These are phyloP conservation scores for Melinopterus prodromus DNA, from an alignment of 2,888 invertebrate genomes.

Conservation along the genomic window DNA sequence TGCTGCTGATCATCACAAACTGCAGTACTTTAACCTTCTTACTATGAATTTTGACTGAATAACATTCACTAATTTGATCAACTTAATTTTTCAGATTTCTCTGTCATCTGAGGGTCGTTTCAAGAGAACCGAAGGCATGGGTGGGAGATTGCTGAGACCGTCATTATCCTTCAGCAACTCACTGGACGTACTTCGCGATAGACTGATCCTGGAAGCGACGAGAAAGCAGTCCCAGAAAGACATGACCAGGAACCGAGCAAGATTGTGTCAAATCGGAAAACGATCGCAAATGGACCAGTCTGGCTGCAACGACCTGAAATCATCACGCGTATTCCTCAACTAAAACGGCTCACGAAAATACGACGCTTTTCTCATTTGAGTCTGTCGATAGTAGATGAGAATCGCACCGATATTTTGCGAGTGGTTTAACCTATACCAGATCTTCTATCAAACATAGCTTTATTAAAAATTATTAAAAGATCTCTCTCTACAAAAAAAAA, in stretches of 20 bases:
- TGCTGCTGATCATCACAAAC: no score
- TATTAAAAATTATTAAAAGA: slow-evolving; percentile 23
- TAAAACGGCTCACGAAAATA: slow-evolving; percentile 29
- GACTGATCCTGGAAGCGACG: slow-evolving; percentile 82
- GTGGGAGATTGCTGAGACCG: slow-evolving; percentile 59
- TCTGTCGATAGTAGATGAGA: slow-evolving; percentile 37
- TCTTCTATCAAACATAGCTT: neutral
- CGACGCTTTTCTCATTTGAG: slow-evolving; percentile 38
- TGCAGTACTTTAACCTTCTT: neutral
- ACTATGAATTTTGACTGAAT: neutral
- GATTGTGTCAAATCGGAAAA: slow-evolving; percentile 81
- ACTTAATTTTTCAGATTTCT: slow-evolving; percentile 28
- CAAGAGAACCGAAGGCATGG: slow-evolving; percentile 38
- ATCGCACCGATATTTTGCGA: slow-evolving; percentile 25
- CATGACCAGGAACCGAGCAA: slow-evolving; percentile 76
- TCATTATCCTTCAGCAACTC: slow-evolving; percentile 88
- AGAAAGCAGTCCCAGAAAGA: slow-evolving; percentile 83
- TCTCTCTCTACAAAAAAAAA: slow-evolving; percentile 28
- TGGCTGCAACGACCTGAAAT: slow-evolving; percentile 31
- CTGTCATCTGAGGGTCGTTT: slow-evolving; percentile 40
- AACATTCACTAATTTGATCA: neutral
- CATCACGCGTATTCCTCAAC: neutral
- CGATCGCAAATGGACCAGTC: slow-evolving; percentile 57
- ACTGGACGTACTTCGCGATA: slow-evolving; percentile 84
- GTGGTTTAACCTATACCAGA: neutral